Conservation (phyloP, 2,113 vertebrate species). For the Odontophorus gujanensis region DNA sequence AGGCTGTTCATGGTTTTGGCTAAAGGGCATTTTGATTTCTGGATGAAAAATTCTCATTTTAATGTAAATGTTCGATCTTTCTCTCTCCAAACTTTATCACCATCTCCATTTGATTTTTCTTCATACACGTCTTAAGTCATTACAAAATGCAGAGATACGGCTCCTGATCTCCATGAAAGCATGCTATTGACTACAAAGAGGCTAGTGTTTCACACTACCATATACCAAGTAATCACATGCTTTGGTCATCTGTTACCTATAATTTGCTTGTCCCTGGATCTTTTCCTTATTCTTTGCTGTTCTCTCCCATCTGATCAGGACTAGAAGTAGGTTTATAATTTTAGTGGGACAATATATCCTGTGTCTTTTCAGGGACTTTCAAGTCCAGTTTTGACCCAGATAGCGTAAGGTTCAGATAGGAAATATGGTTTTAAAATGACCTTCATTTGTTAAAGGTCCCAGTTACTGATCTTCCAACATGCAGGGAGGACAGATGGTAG, state of each 20-base stretch:
- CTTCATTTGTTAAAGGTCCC: not conserved
- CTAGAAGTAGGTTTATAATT: not conserved
- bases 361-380: not conserved
- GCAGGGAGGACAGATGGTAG: not conserved
- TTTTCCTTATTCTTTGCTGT: not conserved
- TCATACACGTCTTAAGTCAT: not conserved
- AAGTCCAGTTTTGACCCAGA: not conserved
- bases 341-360: not conserved
- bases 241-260: not conserved
- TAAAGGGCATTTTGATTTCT: not conserved
- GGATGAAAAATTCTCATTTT: not conserved
- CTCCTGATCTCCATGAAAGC: not conserved
- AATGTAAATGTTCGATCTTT: not conserved
- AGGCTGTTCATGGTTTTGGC: not conserved
- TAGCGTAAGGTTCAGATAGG: not conserved
- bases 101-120: not conserved
- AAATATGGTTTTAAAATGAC: not conserved
- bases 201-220: not conserved
- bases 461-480: not conserved
- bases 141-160: not conserved
- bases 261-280: not conserved
- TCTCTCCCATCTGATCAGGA: not conserved
- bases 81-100: not conserved
- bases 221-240: not conserved
- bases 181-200: not conserved